These are phyloP conservation scores for Heterodera filipjevi DNA, from an alignment of 2,888 invertebrate species.

Conservation along the genomic window DNA sequence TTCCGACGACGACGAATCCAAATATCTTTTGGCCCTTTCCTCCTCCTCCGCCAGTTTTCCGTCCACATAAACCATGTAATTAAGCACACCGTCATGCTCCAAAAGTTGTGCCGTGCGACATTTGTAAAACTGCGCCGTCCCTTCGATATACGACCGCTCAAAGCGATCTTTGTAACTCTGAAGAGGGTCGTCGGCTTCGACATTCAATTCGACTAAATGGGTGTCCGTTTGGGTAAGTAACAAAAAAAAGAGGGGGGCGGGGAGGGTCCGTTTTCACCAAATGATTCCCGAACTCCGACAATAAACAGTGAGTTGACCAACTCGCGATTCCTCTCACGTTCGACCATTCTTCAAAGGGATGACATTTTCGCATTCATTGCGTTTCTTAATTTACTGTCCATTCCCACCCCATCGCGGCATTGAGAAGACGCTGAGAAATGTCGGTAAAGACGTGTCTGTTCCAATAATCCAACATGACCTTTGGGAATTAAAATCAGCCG, in stretches of 20 bases:
- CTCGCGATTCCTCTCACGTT: conserved; percentile 93
- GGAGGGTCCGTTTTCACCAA: conserved; percentile 72
- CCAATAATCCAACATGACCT: conserved; percentile 98
- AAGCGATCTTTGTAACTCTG: conserved; percentile 95
- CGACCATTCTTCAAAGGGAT: conserved; percentile 73
- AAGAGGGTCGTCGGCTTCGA: conserved; percentile 75
- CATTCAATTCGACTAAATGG: conserved; percentile 37
- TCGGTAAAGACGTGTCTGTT: conserved; percentile 93
- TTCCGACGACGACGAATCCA: conserved; percentile 77
- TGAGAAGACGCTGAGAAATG: conserved; percentile 85
- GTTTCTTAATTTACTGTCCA: no score
- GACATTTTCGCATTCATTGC: neutral
- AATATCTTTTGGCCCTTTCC: conserved; percentile 84
- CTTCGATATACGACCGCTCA: conserved; percentile 89
- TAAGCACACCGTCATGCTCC: conserved; percentile 86
- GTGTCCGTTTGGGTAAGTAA: no score
- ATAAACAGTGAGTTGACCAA: conserved; percentile 96
- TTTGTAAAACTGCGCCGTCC: conserved; percentile 87
- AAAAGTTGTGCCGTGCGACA: conserved; percentile 83
- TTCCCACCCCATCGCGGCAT: conserved; percentile 86
- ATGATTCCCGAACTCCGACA: conserved; percentile 95
- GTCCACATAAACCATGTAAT: conserved; percentile 96
- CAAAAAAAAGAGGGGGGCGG: conserved; percentile 24
- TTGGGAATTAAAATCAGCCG: conserved; percentile 36
- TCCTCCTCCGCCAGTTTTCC: conserved; percentile 92